These are phyloP conservation scores for Herminia tarsipennalis DNA, from an alignment of 2,888 invertebrate species.

Conservation along the genomic window DNA sequence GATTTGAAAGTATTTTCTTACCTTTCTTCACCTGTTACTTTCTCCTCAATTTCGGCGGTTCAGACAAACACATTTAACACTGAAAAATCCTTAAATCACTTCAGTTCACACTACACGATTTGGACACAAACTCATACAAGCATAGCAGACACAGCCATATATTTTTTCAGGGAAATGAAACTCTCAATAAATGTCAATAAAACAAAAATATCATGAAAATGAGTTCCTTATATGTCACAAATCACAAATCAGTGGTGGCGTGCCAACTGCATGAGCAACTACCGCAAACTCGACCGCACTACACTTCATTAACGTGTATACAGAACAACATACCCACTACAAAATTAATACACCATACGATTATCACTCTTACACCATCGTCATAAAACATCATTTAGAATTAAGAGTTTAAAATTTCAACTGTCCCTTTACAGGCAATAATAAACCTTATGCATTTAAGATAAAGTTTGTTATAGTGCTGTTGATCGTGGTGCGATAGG, in stretches of 20 bases:
- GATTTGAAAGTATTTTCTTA: no score
- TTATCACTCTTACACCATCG: slow-evolving; percentile 46
- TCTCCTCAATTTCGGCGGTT: slow-evolving; percentile 65
- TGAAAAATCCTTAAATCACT: slow-evolving; percentile 34
- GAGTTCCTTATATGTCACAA: slow-evolving; percentile 61
- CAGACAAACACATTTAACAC: slow-evolving; percentile 44
- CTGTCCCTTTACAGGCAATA: slow-evolving; percentile 29
- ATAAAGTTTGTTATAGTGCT: slow-evolving; percentile 28
- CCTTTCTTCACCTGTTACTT: slow-evolving; percentile 59
- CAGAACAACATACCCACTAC: slow-evolving; percentile 74
- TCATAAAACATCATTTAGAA: slow-evolving; percentile 51
- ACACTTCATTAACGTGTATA: slow-evolving; percentile 80
- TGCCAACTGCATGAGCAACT: slow-evolving; percentile 81
- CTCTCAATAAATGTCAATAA: neutral
- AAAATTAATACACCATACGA: slow-evolving; percentile 39
- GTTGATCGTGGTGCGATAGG: slow-evolving; percentile 16
- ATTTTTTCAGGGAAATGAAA: slow-evolving; percentile 8
- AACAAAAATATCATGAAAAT: slow-evolving; percentile 33
- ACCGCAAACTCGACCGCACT: slow-evolving; percentile 79
- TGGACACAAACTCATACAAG: slow-evolving; percentile 28
- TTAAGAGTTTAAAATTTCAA: slow-evolving; percentile 32
- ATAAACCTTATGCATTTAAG: slow-evolving; percentile 31
- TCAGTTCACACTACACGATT: slow-evolving; percentile 37
- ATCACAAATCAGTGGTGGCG: slow-evolving; percentile 76
- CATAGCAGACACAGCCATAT: slow-evolving; percentile 18